Percentiles rank a stretch among this genome's conserved stretches.
Evolutionary conservation across 2,888 invertebrate species (phyloP).

Genomic region (Lepidocyrtoides sp.): DNA sequence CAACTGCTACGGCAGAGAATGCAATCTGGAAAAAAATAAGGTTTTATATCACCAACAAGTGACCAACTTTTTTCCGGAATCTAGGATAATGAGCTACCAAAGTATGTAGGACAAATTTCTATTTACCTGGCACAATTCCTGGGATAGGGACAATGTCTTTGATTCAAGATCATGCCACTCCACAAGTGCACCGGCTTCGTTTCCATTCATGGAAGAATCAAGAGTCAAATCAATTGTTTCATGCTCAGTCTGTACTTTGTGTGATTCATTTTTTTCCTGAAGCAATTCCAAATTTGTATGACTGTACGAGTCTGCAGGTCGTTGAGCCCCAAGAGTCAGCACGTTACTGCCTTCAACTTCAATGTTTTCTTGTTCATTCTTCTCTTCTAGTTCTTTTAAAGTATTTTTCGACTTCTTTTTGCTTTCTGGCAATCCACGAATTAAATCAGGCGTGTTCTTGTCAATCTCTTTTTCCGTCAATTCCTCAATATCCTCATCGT

Average conservation of each 20-base stretch:
- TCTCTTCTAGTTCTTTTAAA: slow-evolving; percentile 86
- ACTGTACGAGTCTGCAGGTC: slow-evolving; percentile 92
- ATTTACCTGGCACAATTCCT: slow-evolving; percentile 91
- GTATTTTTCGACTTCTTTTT: slow-evolving; percentile 86
- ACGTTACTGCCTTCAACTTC: slow-evolving; percentile 92
- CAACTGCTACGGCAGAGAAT: slow-evolving; percentile 97
- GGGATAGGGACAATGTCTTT: slow-evolving; percentile 89
- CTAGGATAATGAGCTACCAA: too few species aligned
- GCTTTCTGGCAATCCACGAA: slow-evolving; percentile 81
- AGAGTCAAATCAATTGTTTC: slow-evolving; percentile 43
- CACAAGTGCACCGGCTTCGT: slow-evolving; percentile 76
- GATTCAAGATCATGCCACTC: slow-evolving; percentile 85
- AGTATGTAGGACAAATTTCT: neutral
- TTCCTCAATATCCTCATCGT: slow-evolving; percentile 86
- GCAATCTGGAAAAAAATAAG: slow-evolving; percentile 90
- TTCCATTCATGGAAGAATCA: slow-evolving; percentile 6
- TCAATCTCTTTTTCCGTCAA: slow-evolving; percentile 78
- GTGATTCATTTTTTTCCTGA: slow-evolving; percentile 58
- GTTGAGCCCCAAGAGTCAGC: slow-evolving; percentile 89
- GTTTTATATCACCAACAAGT: neutral
- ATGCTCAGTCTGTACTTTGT: neutral
- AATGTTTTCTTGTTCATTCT: slow-evolving; percentile 86
- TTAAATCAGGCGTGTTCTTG: slow-evolving; percentile 78
- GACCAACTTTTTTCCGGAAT: too few species aligned
- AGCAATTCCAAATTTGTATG: slow-evolving; percentile 88